Conservation (phyloP, 2,113 vertebrate genomes). For the Falco punctatus region DNA sequence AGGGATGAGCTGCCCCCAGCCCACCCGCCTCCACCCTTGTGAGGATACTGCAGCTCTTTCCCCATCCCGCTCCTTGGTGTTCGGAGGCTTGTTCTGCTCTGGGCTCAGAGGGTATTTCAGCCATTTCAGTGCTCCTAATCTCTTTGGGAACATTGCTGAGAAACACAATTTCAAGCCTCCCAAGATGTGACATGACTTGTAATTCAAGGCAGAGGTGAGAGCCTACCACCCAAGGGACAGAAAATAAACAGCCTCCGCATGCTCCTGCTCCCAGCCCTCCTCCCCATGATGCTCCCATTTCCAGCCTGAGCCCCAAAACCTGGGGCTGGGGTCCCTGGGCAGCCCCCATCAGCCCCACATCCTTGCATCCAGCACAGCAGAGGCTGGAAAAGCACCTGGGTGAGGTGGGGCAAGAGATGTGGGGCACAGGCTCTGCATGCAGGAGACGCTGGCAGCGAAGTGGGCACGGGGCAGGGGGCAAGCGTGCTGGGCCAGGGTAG, state of each 20-base stretch:
- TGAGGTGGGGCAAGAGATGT: neutral
- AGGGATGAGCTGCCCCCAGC: neutral
- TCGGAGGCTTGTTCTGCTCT: neutral
- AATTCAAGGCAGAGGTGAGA: slow-evolving; percentile 44
- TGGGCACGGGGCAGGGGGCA: neutral
- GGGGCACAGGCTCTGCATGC: neutral
- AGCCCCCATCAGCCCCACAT: neutral
- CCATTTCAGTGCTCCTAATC: slow-evolving; percentile 38
- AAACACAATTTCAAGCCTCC: slow-evolving; percentile 57
- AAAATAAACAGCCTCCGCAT: neutral
- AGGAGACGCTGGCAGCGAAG: neutral
- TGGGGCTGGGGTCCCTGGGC: neutral
- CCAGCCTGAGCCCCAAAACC: neutral
- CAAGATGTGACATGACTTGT: slow-evolving; percentile 50
- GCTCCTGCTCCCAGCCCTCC: neutral
- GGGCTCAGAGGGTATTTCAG: neutral
- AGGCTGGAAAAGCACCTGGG: neutral
- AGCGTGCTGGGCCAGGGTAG: neutral
- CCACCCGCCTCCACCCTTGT: rapidly evolving
- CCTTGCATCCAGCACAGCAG: neutral
- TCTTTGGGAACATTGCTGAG: slow-evolving; percentile 57
- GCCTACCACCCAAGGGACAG: slow-evolving; percentile 1
- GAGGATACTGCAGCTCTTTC: neutral
- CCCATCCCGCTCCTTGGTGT: neutral
- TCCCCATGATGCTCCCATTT: rapidly evolving